A percentile compares a stretch with the other conserved stretches of the same genome.
phyloP scores from a whole-genome alignment of 2,797 vertebrate genomes.

The Acanthopagrus latus region DNA sequence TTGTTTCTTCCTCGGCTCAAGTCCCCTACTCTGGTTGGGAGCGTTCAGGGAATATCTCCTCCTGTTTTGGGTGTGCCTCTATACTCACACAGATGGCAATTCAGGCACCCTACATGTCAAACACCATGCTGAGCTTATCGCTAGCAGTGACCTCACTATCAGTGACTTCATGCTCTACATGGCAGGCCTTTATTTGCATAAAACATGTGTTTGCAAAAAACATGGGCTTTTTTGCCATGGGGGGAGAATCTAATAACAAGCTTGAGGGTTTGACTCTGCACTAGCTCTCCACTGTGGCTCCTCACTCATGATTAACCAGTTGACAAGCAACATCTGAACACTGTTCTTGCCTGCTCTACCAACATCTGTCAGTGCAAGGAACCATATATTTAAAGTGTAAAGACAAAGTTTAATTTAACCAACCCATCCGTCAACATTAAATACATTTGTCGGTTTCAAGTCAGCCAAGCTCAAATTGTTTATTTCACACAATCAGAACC shows the following conservation, averaged over 20 bases:
- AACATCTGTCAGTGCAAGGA: conserved; percentile 20
- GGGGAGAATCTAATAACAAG: conserved; percentile 39
- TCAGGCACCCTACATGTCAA: conserved; percentile 52
- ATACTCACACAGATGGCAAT: conserved; percentile 71
- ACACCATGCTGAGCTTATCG: conserved; percentile 50
- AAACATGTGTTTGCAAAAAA: conserved; percentile 50
- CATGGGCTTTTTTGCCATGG: conserved; percentile 27
- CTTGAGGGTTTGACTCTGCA: conserved; percentile 26
- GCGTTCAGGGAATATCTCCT: conserved; percentile 74
- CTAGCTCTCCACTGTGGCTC: conserved; percentile 9
- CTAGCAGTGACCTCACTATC: conserved; percentile 48
- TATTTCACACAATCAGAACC: not conserved
- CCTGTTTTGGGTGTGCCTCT: conserved; percentile 78
- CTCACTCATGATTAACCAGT: conserved; percentile 31
- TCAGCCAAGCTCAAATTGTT: not conserved
- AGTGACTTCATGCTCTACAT: conserved; percentile 59
- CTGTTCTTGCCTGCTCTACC: not conserved
- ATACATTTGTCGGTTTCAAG: not conserved
- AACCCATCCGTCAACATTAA: not conserved
- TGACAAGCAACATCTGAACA: conserved; percentile 15
- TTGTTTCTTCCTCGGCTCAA: conserved; percentile 72
- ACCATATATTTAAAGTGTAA: conserved; percentile 17
- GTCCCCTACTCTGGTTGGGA: conserved; percentile 63
- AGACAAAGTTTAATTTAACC: not conserved
- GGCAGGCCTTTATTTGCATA: conserved; percentile 57